These are phyloP conservation scores for Butorides virescens DNA, from an alignment of 2,113 vertebrate genomes.

Conservation along the genomic window DNA sequence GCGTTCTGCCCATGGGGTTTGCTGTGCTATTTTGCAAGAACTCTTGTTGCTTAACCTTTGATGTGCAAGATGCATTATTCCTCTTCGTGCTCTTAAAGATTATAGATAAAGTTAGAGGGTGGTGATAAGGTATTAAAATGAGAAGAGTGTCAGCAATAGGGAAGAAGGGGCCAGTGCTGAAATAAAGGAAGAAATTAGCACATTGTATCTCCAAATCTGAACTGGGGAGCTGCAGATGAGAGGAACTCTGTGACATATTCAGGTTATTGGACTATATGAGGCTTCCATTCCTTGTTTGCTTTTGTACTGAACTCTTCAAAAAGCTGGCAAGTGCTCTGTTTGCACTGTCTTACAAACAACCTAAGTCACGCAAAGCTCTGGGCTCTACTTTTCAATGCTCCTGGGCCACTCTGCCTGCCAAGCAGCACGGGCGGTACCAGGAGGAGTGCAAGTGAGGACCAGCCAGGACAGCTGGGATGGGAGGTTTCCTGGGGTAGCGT, in stretches of 20 bases:
- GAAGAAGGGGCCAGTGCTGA: background rate
- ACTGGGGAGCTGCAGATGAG: background rate
- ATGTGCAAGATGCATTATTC: background rate
- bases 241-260: background rate
- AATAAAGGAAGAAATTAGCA: background rate
- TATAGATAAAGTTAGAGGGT: background rate
- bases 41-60: slow-evolving; percentile 31
- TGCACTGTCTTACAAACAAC: background rate
- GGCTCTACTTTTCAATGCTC: background rate
- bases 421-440: background rate
- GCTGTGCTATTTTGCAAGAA: background rate
- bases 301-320: background rate
- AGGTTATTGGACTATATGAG: background rate
- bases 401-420: background rate
- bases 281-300: background rate
- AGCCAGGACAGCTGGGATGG: background rate
- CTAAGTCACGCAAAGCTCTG: background rate
- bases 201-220: background rate
- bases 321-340: background rate
- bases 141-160: background rate
- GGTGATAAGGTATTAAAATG: background rate
- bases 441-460: background rate
- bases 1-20: background rate
- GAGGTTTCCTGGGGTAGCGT: background rate
- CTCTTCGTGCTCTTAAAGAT: background rate